Base-by-base conservation (phyloP, 2,888 invertebrate genomes). In the Nineta flava region DNA sequence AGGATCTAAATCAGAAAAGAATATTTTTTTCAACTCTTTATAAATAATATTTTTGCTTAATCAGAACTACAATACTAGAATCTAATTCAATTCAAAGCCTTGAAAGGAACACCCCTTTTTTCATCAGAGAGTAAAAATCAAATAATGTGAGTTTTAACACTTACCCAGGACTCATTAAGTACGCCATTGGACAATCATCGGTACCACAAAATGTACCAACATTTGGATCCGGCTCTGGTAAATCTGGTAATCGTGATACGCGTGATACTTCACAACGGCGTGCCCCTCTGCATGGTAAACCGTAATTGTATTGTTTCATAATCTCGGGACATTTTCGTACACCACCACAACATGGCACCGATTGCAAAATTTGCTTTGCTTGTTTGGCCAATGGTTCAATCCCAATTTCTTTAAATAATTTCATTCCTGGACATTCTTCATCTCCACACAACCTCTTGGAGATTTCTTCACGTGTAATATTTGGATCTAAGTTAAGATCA, bases 351-450 rank as follows among this genome's bases (percentile, higher is more conserved):
- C 44, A 44, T 21, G 44, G 44, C 2, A 16, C 13, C n/a, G 21
- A 21, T 21, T 44, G 10, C 13, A 44, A 44, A 3, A 21, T 26
- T 26, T 44, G n/a, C 17, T 26, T 19, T 13, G 44, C 44, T 26
- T 44, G 19, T 26, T 26, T 21, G n/a, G 44, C 44, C 9, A 44
- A 13, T 3, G 44, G 44, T 21, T 44, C 44, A 44, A 44, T 44
- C 2, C 44, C 44, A 13, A 44, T 44, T 44, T 44, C 44, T 12
- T 13, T 13, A 12, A 44, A 44, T 26, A 21, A 21, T 44, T 44
- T 19, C 12, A 19, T 13, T 10, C 44, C 44, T 1, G 44, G 44
- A 44, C 44, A 44, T 13, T 44, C 44, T 6, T 19, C 44, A 26
- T 44, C 26, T 2, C 44, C 44, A 13, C 44, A 44, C 5, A 44